phyloP scores from a whole-genome alignment of 2,113 vertebrate genomes.

The Clinocottus analis region DNA sequence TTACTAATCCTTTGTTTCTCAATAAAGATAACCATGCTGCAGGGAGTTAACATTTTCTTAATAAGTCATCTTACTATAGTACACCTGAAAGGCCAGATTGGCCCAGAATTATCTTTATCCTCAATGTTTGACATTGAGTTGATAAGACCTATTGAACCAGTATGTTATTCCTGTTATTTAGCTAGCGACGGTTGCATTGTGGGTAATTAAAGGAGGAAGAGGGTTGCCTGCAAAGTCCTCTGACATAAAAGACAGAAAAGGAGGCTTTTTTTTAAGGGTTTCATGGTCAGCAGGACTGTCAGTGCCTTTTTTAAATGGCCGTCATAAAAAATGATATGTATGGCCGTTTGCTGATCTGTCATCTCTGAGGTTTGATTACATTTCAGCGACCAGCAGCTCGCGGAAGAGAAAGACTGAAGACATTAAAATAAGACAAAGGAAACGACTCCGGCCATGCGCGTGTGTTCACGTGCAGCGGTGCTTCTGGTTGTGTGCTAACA shows the following conservation, averaged over 20 bases:
- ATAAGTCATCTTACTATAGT: conserved; percentile 74
- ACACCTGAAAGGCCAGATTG: conserved; percentile 73
- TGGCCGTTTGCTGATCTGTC: neutral
- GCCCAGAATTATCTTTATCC: conserved; percentile 72
- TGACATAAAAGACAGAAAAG: neutral
- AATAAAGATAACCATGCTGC: conserved; percentile 79
- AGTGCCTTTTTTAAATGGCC: neutral
- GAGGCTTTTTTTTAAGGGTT: neutral
- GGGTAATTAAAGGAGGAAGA: neutral
- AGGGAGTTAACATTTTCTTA: conserved; percentile 79
- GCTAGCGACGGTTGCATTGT: neutral
- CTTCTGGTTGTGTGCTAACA: neutral
- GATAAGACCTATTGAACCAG: conserved; percentile 54
- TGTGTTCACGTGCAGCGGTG: neutral
- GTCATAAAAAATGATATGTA: neutral
- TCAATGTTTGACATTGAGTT: conserved; percentile 73
- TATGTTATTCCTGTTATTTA: conserved; percentile 24
- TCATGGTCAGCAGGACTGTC: neutral
- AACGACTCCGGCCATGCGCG: too few species aligned
- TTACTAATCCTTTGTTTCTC: conserved; percentile 79
- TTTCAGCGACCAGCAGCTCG: neutral
- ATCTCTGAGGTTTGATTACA: neutral
- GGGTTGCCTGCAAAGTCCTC: neutral
- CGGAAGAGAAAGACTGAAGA: neutral
- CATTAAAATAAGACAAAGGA: neutral